Base-by-base conservation (phyloP, 2,888 invertebrate species). In the Noctuana brunneofusca region DNA sequence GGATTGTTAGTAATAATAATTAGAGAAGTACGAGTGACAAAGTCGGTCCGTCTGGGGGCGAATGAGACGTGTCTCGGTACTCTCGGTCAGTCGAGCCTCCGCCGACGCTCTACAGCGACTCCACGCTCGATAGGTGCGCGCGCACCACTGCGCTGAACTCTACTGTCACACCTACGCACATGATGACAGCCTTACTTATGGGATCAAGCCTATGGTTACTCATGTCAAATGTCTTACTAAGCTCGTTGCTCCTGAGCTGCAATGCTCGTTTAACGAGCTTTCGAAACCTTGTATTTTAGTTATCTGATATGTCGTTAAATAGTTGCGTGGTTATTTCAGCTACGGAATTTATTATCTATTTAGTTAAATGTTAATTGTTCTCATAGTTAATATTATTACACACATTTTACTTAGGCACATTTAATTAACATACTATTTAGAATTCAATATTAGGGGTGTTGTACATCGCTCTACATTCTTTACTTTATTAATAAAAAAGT, bases 41-140 rank as follows among this genome's bases (percentile, higher is more conserved):
- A 63, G 50, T 56, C 50, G 43, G 32, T 18, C 52, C 50, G 56
- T 56, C 63, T 63, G 63, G 30, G 43, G 41, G 46, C 54, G 27
- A 16, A 38, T 16, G 52, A 5, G 54, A 8, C 60, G 63, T 65
- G 68, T 68, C 65, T 67, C 65, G 57, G 68, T 56, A 27, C 56
- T 66, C 65, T 60, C 66, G 60, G 68, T 57, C 59, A 65, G 63
- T 58, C 68, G 71, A 54, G 46, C 70, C 73, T 66, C 63, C 73
- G 63, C 9, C 35, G 16, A 3, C 41, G 16, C 30, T 30, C 8
- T 30, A 9, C 30, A 14, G 63, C 22, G 46, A 48, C 46, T 49
- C 27, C 1, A 70, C 83, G 84, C 75, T 86, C 87, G 81, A 87
- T 87, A 86, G 66, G 70, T 84, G 87, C 87, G 87, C 87, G 87